Evolutionary conservation across 2,113 vertebrate species (phyloP).

Genomic region (Psilopsiagon aymara): DNA sequence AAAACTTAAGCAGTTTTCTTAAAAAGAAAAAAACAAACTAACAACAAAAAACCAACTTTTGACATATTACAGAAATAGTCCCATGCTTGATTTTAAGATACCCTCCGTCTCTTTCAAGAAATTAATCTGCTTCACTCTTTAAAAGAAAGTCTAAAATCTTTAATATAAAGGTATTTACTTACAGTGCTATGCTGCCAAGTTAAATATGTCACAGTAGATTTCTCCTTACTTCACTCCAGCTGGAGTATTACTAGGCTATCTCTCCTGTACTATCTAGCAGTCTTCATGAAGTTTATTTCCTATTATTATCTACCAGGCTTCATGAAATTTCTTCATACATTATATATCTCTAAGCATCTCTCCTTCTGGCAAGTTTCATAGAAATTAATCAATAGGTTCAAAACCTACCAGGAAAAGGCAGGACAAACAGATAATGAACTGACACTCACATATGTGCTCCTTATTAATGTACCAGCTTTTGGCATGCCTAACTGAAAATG

Average conservation of each 20-base stretch:
- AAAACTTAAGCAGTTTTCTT: neutral
- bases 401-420: neutral
- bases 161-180: neutral
- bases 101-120: neutral
- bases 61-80: neutral
- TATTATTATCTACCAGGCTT: neutral
- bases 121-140: neutral
- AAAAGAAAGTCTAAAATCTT: neutral
- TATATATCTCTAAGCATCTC: neutral
- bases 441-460: neutral
- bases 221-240: neutral
- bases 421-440: neutral
- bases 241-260: neutral
- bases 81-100: neutral
- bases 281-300: neutral
- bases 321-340: neutral
- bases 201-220: neutral
- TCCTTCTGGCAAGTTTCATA: neutral
- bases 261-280: neutral
- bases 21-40: neutral
- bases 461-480: neutral
- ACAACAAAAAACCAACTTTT: rapidly evolving
- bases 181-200: neutral
- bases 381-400: neutral
- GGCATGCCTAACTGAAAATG: neutral